These are phyloP conservation scores for Catalaphyllia jardinei DNA, from an alignment of 64 coral and sea anemone species.

Conservation along the genomic window DNA sequence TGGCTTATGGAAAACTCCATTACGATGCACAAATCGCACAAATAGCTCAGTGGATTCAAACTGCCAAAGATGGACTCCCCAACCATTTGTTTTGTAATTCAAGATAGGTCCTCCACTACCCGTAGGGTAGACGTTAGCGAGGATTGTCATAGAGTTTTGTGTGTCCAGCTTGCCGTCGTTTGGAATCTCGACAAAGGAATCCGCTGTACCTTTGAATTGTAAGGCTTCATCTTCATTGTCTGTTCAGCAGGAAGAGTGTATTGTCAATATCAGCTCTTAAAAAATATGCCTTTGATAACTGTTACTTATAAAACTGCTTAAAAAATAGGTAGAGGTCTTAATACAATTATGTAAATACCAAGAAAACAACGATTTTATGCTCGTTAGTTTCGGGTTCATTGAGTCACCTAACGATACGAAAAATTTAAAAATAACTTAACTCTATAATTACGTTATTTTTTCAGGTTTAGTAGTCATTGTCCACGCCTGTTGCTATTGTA, in stretches of 20 bases:
- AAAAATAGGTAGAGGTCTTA: too few relatives aligned
- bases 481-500: too few relatives aligned
- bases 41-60: conserved; percentile 92
- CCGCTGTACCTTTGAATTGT: conserved; percentile 68
- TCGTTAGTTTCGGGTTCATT: too few relatives aligned
- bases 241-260: conserved; percentile 37
- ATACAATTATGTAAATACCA: too few relatives aligned
- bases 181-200: conserved; percentile 92
- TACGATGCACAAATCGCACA: conserved; percentile 92
- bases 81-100: conserved; percentile 87
- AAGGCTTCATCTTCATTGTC: conserved; percentile 72
- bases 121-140: conserved; percentile 89
- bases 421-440: too few relatives aligned
- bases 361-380: too few relatives aligned
- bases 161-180: conserved; percentile 81
- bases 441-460: too few relatives aligned
- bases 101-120: conserved; percentile 90
- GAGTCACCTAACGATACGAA: too few relatives aligned
- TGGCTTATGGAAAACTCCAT: conserved; percentile 94
- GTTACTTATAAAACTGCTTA: too few relatives aligned
- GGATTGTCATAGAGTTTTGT: conserved; percentile 86
- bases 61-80: conserved; percentile 98
- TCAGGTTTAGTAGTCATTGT: too few relatives aligned
- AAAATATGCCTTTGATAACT: too few relatives aligned
- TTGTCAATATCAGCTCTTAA: too few relatives aligned